A percentile compares a stretch with the other conserved stretches of the same genome.
Evolutionary conservation across 35 echinoderm and acorn worm genomes (phyloP).

Genomic region (Heliocidaris tuberculata): DNA sequence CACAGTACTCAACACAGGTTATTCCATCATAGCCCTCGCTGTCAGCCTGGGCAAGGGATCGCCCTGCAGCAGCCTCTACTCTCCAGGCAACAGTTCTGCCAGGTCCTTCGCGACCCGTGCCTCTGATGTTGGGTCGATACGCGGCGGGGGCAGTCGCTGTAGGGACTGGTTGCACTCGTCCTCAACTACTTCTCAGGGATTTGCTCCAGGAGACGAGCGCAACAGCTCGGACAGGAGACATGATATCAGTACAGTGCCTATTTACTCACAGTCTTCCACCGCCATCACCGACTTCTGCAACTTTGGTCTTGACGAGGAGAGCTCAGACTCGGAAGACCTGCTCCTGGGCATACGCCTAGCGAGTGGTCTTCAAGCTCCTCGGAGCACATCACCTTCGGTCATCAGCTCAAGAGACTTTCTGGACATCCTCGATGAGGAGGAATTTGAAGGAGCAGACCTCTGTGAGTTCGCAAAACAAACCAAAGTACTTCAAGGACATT

Average conservation of each 20-base stretch:
- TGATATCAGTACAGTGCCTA: conserved; percentile 48
- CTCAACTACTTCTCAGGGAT: conserved; percentile 15
- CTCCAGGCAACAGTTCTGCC: conserved; percentile 56
- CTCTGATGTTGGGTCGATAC: conserved; percentile 5
- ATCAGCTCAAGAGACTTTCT: conserved; percentile 50
- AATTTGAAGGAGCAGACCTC: conserved; percentile 45
- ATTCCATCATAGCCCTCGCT: conserved; percentile 87
- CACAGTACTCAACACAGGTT: conserved; percentile 87
- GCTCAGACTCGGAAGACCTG: conserved; percentile 36
- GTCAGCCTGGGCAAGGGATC: conserved; percentile 66
- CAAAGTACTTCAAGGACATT: conserved; percentile 45
- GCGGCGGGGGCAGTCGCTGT: conserved; percentile 28
- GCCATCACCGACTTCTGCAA: conserved; percentile 43
- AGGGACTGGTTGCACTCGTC: conserved; percentile 41
- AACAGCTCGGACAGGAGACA: conserved; percentile 24
- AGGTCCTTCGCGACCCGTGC: conserved; percentile 31
- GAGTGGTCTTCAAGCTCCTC: conserved; percentile 39
- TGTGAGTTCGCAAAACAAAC: conserved; percentile 46
- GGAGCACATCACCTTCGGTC: not conserved
- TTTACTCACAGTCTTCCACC: conserved; percentile 40
- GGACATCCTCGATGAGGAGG: conserved; percentile 46
- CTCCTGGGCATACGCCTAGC: conserved; percentile 28
- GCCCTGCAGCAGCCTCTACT: conserved; percentile 70
- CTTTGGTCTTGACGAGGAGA: conserved; percentile 29
- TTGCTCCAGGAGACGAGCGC: conserved; percentile 27